Base-by-base conservation (phyloP, 2,113 vertebrate species). In the Pelvicachromis taeniatus region DNA sequence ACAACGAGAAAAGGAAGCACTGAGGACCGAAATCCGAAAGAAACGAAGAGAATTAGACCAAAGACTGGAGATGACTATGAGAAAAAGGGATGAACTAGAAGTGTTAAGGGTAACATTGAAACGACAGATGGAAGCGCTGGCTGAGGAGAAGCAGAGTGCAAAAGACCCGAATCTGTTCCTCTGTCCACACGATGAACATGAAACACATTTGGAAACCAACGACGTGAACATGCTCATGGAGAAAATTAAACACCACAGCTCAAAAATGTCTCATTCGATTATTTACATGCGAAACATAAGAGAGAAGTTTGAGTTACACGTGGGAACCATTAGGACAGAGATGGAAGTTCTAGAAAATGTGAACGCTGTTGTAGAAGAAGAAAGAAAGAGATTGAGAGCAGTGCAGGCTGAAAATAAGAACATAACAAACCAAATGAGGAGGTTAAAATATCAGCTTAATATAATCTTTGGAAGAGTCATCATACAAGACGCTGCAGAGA, bases 71-170 rank as follows among this genome's bases (percentile, higher is more conserved):
- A 79, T 77, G 33, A 92, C 11, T 4, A 40, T 53, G 48, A 87
- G 77, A 85, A 79, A 85, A 53, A 87, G 73, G 23, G 85, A 91
- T 81, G 90, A 87, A n/a, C 45, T 87, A 26, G 88, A 91, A 53
- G 16, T 87, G 14, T 5, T 89, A 38, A 68, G 31, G 10, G 63
- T 58, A 4, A 89, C 93, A 80, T 9, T 92, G 7, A 77, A 88
- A 14, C 59, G 11, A 65, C 50, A 91, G 29, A 78, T 56, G 21
- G 77, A 88, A 9, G 91, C 89, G 54, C 23, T 88, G 16, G 59
- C 65, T 55, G 53, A 45, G 3, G 78, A 83, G 7, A 86, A 54
- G 11, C 29, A 45, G 4, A 81, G 42, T 9, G 35, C 65, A 2
- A 45, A 79, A 86, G 79, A 80, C 4, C 29, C 21, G 6, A 61